Evolutionary conservation across 2,113 vertebrate species (phyloP), one percentile per base, ranked within the genome.

Genomic region (Oryzias celebensis): DNA sequence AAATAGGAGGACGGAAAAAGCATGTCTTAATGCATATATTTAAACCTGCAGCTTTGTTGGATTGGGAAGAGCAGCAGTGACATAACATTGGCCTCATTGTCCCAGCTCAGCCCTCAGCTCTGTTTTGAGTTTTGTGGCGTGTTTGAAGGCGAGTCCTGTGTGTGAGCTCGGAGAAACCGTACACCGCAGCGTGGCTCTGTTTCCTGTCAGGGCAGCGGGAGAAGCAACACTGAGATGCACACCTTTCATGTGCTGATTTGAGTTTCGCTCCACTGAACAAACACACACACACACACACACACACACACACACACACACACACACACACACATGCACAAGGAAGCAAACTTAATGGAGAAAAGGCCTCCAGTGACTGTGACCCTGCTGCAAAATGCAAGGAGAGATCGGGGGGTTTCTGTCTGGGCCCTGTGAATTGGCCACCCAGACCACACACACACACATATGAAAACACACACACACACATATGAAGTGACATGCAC

Each of bases 231-330:
- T 61, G 73, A 80, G 86, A 83, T 82, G 58, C 80, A 67, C 81
- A 87, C 81, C 80, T 88, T 89, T 88, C 83, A 89, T 87, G 80
- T 87, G 86, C 80, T 68, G 73, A 78, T 84, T 78, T 69, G 63
- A 36, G 64, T 65, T 71, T 65, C 17, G 71, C 36, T 76, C 65
- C 60, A 65, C 12, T 52, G 55, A 73, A 16, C 77, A 75, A 46
- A 51, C 18, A n/a, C 48, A 71, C 53, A 66, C 57, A 23, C 47
- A 48, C n/a, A 15, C 61, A 69, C 20, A 62, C 44, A 16, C 45
- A 49, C 56, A 54, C 59, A 73, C 53, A 13, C 42, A 71, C 53
- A 66, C 57, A 23, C 47, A 48, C n/a, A 15, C 61, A 69, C 20
- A 62, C 44, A 16, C 45, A 49, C 56, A 54, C 59, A 73, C 53